phyloP scores from a whole-genome alignment of 2,797 vertebrate genomes.

The Nyctibius grandis region DNA sequence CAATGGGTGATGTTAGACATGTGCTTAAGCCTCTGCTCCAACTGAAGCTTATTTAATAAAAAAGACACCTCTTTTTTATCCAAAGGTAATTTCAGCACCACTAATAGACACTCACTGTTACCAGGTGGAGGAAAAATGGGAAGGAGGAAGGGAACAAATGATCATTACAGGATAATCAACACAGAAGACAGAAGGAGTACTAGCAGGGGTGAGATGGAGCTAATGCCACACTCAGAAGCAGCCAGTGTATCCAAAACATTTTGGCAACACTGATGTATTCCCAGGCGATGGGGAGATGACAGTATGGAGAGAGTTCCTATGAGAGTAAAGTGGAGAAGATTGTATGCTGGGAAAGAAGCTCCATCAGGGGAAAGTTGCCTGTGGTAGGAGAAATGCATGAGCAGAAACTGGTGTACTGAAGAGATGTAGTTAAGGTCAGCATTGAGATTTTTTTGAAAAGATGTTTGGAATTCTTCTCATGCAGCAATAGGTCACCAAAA shows the following conservation, averaged over 20 bases:
- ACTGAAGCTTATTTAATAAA: background rate
- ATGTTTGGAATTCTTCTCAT: background rate
- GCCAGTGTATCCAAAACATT: background rate
- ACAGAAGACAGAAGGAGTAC: background rate
- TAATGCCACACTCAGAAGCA: background rate
- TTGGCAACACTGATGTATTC: background rate
- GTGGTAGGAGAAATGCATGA: background rate
- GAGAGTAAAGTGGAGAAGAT: background rate
- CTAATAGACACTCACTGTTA: background rate
- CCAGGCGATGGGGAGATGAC: background rate
- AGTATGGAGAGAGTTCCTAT: rapidly evolving
- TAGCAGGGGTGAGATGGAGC: background rate
- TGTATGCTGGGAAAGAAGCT: background rate
- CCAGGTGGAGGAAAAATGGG: background rate
- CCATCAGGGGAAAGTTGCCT: background rate
- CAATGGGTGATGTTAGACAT: background rate
- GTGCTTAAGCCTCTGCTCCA: background rate
- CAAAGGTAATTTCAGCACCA: background rate
- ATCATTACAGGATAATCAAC: background rate
- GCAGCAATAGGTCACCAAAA: background rate
- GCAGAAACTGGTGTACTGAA: background rate
- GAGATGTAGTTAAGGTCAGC: background rate
- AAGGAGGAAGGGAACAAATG: background rate
- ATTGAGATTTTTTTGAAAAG: background rate
- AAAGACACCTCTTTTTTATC: background rate